phyloP scores from a whole-genome alignment of 2,113 vertebrate genomes.

The Oncorhynchus kisutch region DNA sequence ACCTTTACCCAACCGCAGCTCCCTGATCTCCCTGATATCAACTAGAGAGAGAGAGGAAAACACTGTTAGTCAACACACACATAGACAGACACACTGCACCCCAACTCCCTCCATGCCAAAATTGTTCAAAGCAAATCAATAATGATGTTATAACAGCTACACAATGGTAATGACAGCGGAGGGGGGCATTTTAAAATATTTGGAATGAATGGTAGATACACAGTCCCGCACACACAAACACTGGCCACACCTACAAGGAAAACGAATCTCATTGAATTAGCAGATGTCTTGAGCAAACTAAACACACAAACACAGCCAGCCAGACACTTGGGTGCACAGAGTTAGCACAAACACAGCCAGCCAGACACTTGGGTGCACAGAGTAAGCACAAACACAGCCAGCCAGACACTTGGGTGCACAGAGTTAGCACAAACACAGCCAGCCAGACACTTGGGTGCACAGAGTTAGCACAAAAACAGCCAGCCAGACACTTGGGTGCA shows the following conservation, averaged over 20 bases:
- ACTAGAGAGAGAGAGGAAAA: constrained; percentile 62
- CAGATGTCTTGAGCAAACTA: constrained; percentile 60
- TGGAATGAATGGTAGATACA: background rate
- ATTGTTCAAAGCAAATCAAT: background rate
- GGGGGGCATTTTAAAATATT: background rate
- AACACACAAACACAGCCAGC: constrained; percentile 31
- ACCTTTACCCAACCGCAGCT: constrained; percentile 83
- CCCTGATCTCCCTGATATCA: constrained; percentile 84
- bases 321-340: background rate
- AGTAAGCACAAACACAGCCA: constrained; percentile 4
- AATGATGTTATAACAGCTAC: background rate
- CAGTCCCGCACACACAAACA: constrained; percentile 39
- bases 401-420: background rate
- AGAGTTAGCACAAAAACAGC: constrained; percentile 1
- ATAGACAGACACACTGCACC: constrained; percentile 4
- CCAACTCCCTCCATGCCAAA: background rate
- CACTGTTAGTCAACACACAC: constrained; percentile 37
- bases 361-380: too few relatives aligned
- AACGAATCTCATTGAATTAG: constrained; percentile 53
- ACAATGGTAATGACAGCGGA: background rate
- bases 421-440: background rate
- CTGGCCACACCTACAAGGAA: constrained; percentile 57
- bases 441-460: too few relatives aligned
- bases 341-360: too few relatives aligned
- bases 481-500: background rate